These are phyloP conservation scores for Platynereis dumerilii DNA, from an alignment of 2,888 invertebrate genomes.

Conservation along the genomic window DNA sequence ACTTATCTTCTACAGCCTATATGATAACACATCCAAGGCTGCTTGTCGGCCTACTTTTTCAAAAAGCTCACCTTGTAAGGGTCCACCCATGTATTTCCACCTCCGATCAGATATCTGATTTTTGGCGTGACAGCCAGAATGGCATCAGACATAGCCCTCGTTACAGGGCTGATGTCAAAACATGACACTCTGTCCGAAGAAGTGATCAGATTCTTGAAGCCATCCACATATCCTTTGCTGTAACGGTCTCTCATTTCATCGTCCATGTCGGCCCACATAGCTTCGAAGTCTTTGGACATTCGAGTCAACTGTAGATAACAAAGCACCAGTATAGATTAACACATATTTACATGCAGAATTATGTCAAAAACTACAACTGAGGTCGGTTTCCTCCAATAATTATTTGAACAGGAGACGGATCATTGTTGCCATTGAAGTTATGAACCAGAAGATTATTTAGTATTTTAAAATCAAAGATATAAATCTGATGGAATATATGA, in stretches of 20 bases:
- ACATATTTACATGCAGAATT: too few species aligned
- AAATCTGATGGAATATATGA: too few species aligned
- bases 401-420: too few species aligned
- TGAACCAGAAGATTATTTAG: too few species aligned
- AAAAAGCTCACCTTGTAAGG: slow-evolving; percentile 47
- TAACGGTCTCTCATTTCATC: slow-evolving; percentile 17
- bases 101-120: slow-evolving; percentile 45
- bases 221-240: slow-evolving; percentile 18
- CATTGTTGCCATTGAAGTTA: too few species aligned
- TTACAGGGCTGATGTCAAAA: slow-evolving; percentile 38
- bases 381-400: too few species aligned
- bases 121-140: slow-evolving; percentile 37
- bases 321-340: too few species aligned
- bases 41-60: too few species aligned
- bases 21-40: too few species aligned
- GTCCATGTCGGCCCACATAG: slow-evolving; percentile 11
- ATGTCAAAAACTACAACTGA: too few species aligned
- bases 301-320: slow-evolving; percentile 13
- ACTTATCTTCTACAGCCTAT: too few species aligned
- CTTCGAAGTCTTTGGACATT: slow-evolving; percentile 11
- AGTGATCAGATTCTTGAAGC: not conserved
- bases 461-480: too few species aligned
- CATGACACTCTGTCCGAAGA: slow-evolving; percentile 27
- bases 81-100: slow-evolving; percentile 42
- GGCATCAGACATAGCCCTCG: slow-evolving; percentile 46